Evolutionary conservation across 2,113 vertebrate genomes (phyloP), one percentile per base, ranked within the genome.

Genomic region (Naja naja): DNA sequence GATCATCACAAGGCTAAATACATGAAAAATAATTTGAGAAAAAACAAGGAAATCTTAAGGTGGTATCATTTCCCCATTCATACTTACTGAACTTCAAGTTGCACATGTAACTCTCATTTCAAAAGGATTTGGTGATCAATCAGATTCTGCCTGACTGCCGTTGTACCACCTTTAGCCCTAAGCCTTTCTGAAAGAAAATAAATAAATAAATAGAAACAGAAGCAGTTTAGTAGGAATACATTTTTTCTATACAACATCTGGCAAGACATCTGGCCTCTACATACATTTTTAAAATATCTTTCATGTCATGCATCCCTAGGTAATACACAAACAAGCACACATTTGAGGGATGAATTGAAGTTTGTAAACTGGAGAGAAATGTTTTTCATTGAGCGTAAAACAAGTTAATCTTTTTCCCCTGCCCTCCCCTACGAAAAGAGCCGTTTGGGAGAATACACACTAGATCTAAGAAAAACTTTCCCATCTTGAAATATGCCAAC

Each of bases 181-280:
- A 95, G 95, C 89, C 87, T 95, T 88, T 94, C 1, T 94, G 94
- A 91, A 74, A 89, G 95, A 94, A 95, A 58, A 9, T 2, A 27
- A 60, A 47, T 8, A 58, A 89, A 90, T 86, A 55, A 95, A 90
- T 93, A 93, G 91, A 30, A 90, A 91, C 94, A 64, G 27, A 0
- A 2, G 47, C 53, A 5, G 0, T 96, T 97, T 90, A 87, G 7
- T 93, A 95, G 93, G 94, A 97, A 96, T 88, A 64, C 90, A 60
- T 92, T 52, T 92, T 88, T 96, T 93, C 92, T 96, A 93, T 96
- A 94, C 94, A 96, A 95, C 96, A 97, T 97, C 97, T 97, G 97
- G 96, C 94, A 94, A 91, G 94, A 93, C 96, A 97, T 96, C 97
- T 97, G 96, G 95, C 96, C 94, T 95, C 92, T 96, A 95, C 95